Conservation (phyloP, 2,113 vertebrate species). For the Riparia riparia region DNA sequence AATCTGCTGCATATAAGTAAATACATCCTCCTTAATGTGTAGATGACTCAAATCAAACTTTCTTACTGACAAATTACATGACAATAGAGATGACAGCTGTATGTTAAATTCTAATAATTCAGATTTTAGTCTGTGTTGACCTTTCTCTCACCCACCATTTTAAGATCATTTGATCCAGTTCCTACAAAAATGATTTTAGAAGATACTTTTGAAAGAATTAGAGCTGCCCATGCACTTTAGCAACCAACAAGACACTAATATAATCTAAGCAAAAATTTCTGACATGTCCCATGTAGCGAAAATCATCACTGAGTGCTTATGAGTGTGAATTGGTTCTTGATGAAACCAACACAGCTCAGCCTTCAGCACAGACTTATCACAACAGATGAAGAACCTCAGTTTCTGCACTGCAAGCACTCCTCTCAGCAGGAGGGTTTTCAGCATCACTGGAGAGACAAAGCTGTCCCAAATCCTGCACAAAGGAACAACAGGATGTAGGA, state of each 20-base stretch:
- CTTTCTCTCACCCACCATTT: neutral
- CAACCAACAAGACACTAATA: neutral
- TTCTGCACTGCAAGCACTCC: neutral
- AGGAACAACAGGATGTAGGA: neutral
- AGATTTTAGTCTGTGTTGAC: neutral
- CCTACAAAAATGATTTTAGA: neutral
- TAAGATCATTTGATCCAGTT: neutral
- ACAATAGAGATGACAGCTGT: neutral
- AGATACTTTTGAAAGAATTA: neutral
- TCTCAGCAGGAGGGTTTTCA: neutral
- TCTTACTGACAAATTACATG: neutral
- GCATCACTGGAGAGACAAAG: neutral
- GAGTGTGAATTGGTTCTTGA: neutral
- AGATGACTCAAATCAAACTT: neutral
- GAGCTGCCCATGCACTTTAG: neutral
- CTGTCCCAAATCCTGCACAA: neutral
- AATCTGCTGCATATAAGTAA: neutral
- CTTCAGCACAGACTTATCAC: neutral
- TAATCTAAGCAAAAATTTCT: conserved; percentile 1
- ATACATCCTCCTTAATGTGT: neutral
- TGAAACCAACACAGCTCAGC: neutral
- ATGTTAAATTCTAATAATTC: neutral
- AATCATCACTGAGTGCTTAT: neutral
- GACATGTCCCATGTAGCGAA: accelerated
- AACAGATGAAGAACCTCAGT: neutral